Conservation (phyloP, 2,113 vertebrate species). For the Chionis minor region DNA sequence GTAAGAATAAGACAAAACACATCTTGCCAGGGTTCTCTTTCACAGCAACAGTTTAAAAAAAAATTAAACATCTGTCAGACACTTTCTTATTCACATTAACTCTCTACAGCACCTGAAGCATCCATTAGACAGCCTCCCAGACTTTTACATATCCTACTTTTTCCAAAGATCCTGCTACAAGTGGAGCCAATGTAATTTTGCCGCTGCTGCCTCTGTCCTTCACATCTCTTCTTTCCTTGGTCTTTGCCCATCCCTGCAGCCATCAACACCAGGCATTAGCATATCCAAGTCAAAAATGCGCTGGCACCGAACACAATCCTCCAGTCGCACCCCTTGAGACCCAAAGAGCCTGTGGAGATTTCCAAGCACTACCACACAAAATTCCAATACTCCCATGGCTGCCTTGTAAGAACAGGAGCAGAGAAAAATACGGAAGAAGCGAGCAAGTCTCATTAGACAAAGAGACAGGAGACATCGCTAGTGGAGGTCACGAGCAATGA, state of each 20-base stretch:
- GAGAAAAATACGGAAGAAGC: background rate
- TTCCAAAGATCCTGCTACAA: background rate
- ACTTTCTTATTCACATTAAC: background rate
- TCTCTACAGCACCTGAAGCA: background rate
- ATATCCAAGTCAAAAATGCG: background rate
- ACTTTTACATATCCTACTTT: background rate
- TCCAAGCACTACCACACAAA: background rate
- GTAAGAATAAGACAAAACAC: background rate
- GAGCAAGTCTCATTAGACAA: background rate
- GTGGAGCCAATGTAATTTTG: background rate
- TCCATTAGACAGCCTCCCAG: background rate
- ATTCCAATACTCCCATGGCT: background rate
- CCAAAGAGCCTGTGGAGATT: background rate
- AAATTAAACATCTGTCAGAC: background rate
- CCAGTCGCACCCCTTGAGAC: background rate
- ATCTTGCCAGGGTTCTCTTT: background rate
- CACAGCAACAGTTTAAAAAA: background rate
- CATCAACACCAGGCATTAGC: background rate
- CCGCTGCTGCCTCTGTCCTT: background rate
- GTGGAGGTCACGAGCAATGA: background rate
- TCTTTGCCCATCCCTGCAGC: background rate
- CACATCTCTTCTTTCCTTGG: background rate
- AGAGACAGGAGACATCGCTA: background rate
- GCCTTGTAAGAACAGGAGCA: background rate
- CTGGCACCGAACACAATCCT: background rate